Base-by-base conservation (phyloP, 2,888 invertebrate species). In the Liodrosophila aerea region DNA sequence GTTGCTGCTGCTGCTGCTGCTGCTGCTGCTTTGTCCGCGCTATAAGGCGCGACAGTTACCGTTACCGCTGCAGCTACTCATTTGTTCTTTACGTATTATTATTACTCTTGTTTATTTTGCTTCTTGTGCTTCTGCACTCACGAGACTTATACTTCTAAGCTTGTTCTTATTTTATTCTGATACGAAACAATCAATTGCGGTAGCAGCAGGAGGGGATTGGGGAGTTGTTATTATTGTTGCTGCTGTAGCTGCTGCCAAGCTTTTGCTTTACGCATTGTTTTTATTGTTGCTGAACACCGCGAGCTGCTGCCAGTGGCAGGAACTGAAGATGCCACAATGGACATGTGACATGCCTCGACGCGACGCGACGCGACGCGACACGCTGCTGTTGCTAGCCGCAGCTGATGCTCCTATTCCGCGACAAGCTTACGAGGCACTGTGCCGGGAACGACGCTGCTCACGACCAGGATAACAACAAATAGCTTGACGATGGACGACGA, bases 11-110 rank as follows among this genome's bases (percentile, higher is more conserved):
- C 18, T 62, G 56, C 40, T 51, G 54, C n/a, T 44, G 52, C 49
- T 56, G 47, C 30, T 60, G 41, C 49, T 30, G 44, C 29, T 47
- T 45, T 16, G 56, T 47, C 47, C 44, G 33, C 60, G 71, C 67
- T 75, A 72, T 72, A 64, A 74, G 30, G 46, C 41, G 73, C 74
- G 60, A 72, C 76, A 63, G 59, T 64, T 69, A 54, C 68, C 59
- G 59, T 60, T 58, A 22, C 3, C 22, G 57, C 56, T 64, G 62
- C 59, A 54, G 53, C 73, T 51, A 67, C 64, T 57, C 76, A 80
- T 74, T 76, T 80, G 65, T 37, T 44, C 13, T 15, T 34, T n/a
- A 30, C 22, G 7, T 36, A 33, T 53, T 13, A 31, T 46, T 45
- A 36, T 30, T 31, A 22, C 22, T 40, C 7, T 31, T 36, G 9